Evolutionary conservation across 1,140 invertebrate genomes (phyloP).

Genomic region (Ceratina calcarata): DNA sequence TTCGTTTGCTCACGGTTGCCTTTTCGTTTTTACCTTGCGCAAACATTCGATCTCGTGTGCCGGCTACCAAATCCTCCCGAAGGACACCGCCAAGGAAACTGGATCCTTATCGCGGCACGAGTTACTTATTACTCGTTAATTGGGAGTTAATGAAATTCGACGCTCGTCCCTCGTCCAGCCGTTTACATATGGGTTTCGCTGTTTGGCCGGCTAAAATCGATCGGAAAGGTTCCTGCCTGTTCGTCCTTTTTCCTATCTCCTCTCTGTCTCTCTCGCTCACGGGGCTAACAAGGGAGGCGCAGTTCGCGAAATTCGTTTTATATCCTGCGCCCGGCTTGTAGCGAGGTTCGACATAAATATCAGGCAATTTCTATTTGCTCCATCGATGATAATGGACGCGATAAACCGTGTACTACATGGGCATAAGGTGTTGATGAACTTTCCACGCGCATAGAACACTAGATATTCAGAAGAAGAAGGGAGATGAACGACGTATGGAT

Average conservation of each 20-base stretch:
- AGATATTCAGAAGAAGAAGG: neutral
- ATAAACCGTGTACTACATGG: conserved; percentile 28
- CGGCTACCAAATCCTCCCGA: conserved; percentile 36
- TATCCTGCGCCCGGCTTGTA: neutral
- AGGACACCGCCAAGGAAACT: conserved; percentile 46
- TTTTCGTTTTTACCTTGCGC: conserved; percentile 58
- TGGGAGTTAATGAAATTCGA: conserved; percentile 52
- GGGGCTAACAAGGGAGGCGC: conserved; percentile 19
- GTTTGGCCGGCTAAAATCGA: conserved; percentile 33
- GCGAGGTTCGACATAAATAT: conserved; percentile 29
- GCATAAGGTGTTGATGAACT: conserved; percentile 18
- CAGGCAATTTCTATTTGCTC: conserved; percentile 19
- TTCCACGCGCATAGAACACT: neutral
- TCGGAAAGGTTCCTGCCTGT: conserved; percentile 32
- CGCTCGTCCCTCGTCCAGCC: conserved; percentile 33
- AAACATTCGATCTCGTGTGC: conserved; percentile 51
- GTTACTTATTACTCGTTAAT: conserved; percentile 53
- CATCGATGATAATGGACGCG: conserved; percentile 12
- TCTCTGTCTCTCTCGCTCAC: neutral
- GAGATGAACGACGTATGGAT: too few relatives aligned
- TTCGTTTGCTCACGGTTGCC: conserved; percentile 68
- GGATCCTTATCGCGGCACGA: conserved; percentile 49
- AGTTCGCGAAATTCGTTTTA: neutral
- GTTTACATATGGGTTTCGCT: conserved; percentile 46
- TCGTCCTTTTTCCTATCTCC: neutral